These are phyloP conservation scores for Tokudaia tokunoshimensis DNA, from an alignment of 2,797 vertebrate genomes.

Conservation along the genomic window DNA sequence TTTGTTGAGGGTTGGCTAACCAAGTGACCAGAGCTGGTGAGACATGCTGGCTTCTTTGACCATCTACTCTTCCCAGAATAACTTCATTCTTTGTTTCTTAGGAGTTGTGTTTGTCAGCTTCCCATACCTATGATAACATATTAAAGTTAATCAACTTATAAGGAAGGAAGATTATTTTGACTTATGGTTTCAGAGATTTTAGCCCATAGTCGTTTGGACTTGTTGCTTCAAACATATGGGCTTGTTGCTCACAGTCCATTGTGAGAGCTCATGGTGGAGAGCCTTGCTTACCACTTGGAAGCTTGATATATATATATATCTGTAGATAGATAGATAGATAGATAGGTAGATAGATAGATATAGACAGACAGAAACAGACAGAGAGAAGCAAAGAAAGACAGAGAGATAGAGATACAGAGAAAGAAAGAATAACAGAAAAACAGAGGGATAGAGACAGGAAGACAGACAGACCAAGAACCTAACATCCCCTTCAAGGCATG, in stretches of 20 bases:
- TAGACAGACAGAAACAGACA: neutral
- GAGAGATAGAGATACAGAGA: neutral
- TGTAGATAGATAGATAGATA: rapidly evolving
- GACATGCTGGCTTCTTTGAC: neutral
- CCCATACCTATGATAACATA: neutral
- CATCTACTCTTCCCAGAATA: neutral
- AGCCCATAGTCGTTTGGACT: neutral
- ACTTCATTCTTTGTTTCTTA: neutral
- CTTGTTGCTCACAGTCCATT: too few relatives aligned
- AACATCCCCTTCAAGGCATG: too few relatives aligned
- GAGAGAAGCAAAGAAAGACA: neutral
- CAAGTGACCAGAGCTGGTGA: neutral
- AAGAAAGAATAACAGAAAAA: neutral
- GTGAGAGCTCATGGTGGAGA: neutral
- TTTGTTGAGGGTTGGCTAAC: neutral
- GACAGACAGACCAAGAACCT: neutral
- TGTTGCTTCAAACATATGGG: neutral
- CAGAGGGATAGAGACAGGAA: neutral
- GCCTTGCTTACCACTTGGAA: neutral
- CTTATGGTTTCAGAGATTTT: neutral
- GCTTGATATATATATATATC: neutral
- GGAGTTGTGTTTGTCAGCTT: neutral
- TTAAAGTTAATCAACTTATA: neutral
- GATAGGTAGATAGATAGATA: neutral
- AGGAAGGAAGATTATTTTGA: neutral